Conservation (phyloP, 2,797 vertebrate species). For the Poecilia gillii region DNA sequence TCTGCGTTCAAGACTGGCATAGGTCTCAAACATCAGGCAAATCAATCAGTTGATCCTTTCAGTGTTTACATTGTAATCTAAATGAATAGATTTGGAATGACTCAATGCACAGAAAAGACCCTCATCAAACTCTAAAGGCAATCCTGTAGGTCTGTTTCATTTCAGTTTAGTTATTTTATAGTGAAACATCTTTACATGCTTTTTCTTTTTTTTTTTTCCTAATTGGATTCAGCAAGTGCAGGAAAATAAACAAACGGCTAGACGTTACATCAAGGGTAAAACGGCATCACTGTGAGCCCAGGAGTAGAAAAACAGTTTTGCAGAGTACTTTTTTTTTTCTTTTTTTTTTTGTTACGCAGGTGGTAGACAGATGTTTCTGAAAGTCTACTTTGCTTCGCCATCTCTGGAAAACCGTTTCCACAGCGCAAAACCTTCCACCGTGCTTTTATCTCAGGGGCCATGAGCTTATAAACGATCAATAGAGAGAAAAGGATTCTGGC, state of each 20-base stretch:
- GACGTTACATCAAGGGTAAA: constrained; percentile 38
- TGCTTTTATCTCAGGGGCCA: not conserved
- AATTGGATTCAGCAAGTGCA: constrained; percentile 26
- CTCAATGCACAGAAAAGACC: constrained; percentile 25
- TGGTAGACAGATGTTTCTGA: constrained; percentile 22
- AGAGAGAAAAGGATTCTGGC: not conserved
- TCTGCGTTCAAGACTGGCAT: constrained; percentile 44
- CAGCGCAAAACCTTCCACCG: not conserved
- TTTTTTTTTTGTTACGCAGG: constrained; percentile 3
- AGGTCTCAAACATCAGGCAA: constrained; percentile 12
- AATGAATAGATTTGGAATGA: constrained; percentile 1
- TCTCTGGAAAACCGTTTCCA: constrained; percentile 2
- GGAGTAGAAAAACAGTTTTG: constrained; percentile 14
- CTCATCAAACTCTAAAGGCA: constrained; percentile 17
- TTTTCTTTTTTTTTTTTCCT: constrained; percentile 26
- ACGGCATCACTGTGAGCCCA: constrained; percentile 19
- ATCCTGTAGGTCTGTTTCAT: constrained; percentile 22
- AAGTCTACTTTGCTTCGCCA: constrained; percentile 1
- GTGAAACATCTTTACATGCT: not conserved
- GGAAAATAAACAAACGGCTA: constrained; percentile 44
- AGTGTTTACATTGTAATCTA: not conserved
- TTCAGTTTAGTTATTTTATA: constrained; percentile 15
- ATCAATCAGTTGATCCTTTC: constrained; percentile 7
- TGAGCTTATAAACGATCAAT: constrained; percentile 8
- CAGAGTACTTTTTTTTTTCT: constrained; percentile 3